Evolutionary conservation across 2,797 vertebrate species (phyloP).

Genomic region (Anniella stebbinsi): DNA sequence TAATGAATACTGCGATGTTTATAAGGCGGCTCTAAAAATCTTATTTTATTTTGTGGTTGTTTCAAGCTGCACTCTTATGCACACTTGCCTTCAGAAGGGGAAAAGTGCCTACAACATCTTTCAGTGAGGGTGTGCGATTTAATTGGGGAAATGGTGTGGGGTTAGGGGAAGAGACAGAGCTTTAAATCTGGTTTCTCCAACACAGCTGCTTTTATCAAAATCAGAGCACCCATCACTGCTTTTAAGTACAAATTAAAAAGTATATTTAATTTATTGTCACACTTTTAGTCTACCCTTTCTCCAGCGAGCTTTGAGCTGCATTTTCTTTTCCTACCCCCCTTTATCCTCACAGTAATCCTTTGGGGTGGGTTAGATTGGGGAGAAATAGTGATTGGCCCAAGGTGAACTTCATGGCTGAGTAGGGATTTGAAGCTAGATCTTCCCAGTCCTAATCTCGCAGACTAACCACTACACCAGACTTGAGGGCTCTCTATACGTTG

Average conservation of each 20-base stretch:
- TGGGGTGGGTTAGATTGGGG: neutral
- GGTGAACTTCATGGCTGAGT: neutral
- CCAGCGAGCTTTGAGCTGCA: neutral
- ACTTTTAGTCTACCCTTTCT: neutral
- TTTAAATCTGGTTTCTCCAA: neutral
- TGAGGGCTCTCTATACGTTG: too few species aligned
- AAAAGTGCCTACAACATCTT: neutral
- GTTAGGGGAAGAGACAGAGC: neutral
- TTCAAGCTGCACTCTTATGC: neutral
- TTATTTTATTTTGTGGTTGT: neutral
- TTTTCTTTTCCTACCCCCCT: too few species aligned
- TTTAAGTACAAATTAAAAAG: neutral
- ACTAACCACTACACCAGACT: neutral
- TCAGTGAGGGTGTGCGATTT: neutral
- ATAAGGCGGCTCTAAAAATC: slow-evolving; percentile 41
- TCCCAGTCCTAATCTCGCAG: neutral
- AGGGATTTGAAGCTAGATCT: neutral
- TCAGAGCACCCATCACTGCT: neutral
- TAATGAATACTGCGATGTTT: slow-evolving; percentile 69
- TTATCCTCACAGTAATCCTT: too few species aligned
- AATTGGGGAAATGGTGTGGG: neutral
- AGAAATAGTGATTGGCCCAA: neutral
- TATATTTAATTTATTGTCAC: neutral
- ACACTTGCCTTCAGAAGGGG: neutral
- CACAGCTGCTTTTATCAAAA: neutral